These are phyloP conservation scores for Phalloptychus januarius DNA, from an alignment of 2,797 vertebrate species.

Conservation along the genomic window DNA sequence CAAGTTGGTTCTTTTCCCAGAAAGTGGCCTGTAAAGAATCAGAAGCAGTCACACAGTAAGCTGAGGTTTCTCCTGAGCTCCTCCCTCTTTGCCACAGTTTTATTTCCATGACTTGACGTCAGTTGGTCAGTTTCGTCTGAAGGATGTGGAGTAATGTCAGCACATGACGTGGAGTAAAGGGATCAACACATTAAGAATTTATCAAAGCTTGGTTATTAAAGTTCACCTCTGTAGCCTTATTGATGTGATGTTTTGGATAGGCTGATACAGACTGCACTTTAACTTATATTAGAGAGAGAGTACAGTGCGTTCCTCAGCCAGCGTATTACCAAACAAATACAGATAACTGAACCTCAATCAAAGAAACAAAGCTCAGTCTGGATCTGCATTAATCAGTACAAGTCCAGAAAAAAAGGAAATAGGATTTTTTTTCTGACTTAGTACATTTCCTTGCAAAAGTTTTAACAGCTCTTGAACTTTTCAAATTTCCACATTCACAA, in stretches of 20 bases:
- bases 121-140: slow-evolving; percentile 39
- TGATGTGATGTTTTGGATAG: slow-evolving; percentile 13
- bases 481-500: not conserved
- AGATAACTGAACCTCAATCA: not conserved
- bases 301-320: slow-evolving; percentile 39
- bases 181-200: not conserved
- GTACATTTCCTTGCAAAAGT: not conserved
- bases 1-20: slow-evolving; percentile 47
- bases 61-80: slow-evolving; percentile 50
- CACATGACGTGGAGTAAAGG: not conserved
- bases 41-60: slow-evolving; percentile 56
- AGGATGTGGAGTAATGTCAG: slow-evolving; percentile 13
- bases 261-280: slow-evolving; percentile 40
- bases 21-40: slow-evolving; percentile 57
- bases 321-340: slow-evolving; percentile 20
- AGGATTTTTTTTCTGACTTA: not conserved
- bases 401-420: slow-evolving; percentile 7
- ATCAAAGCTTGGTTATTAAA: slow-evolving; percentile 1
- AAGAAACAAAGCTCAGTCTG: not conserved
- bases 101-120: slow-evolving; percentile 68
- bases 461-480: not conserved
- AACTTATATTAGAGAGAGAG: slow-evolving; percentile 35
- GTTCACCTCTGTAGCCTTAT: slow-evolving; percentile 17
- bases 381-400: slow-evolving; percentile 17
- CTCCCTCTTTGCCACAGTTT: slow-evolving; percentile 51